Evolutionary conservation across 2,113 vertebrate genomes (phyloP), one percentile per base, ranked within the genome.

Genomic region (Alaudala cheleensis): DNA sequence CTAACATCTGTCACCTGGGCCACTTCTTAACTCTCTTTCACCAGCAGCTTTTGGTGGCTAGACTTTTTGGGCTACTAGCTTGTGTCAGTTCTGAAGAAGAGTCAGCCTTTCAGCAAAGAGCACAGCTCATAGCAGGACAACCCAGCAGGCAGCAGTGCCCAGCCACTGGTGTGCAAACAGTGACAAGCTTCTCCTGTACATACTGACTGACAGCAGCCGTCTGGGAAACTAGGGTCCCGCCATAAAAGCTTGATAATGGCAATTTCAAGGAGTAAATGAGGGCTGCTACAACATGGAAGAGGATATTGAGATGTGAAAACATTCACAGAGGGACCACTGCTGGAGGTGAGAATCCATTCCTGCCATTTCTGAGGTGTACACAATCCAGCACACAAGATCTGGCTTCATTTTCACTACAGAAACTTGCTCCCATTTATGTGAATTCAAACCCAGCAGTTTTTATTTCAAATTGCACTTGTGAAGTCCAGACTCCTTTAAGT

Each of bases 391-490:
- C 33, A 37, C 9, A 2, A 64, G 18, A 33, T 40, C 29, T 44
- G 60, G 31, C 50, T 64, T 95, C 34, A 88, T 61, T 95, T 86
- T 92, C 62, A 65, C n/a, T 85, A 67, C 79, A 83, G 34, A 81
- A 85, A 77, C 29, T 80, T 91, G 67, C 67, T 92, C 74, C 87
- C 77, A 17, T 82, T 74, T 44, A 80, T 34, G 39, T 26, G 31
- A 91, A 94, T 69, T 72, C 60, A 87, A 95, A 81, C 1, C 50
- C 80, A 93, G 37, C 25, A 86, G 17, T 81, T 88, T 93, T 73
- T 19, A 64, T 88, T 93, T 93, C 65, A 79, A 86, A 95, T 87
- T 95, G 85, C 86, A 92, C 81, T 95, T 86, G 83, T 72, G 64
- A 93, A 92, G 40, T 56, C 67, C 88, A 90, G 61, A 86, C 39